Evolutionary conservation across 1,140 invertebrate genomes (phyloP), one percentile per base, ranked within the genome.

Genomic region (Lepidotrigona ventralis): DNA sequence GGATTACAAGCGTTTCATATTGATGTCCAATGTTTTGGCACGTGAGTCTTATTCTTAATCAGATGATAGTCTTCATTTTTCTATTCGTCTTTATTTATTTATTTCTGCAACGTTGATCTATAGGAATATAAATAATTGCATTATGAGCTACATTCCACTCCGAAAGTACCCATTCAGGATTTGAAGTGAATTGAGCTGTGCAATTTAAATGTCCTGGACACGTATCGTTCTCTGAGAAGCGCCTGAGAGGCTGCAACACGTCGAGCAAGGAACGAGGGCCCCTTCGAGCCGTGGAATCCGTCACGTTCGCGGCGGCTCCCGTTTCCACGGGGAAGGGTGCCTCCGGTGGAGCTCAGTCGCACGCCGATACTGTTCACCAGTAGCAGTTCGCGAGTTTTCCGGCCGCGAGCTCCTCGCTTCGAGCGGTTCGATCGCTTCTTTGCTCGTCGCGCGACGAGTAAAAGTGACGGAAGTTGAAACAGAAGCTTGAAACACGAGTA

Each of bases 241-340:
- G 73, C 85, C 84, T 84, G 85, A 15, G 53, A 66, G 84, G 33
- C 64, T 33, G 84, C 86, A 85, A 85, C 83, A 19, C 53, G 63
- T 33, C 33, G 3, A 58, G 17, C 86, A 64, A 71, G 70, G 58
- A 81, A 33, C 68, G 53, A 73, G 84, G 71, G 83, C 86, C 85
- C 88, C 84, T 84, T 84, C 84, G 76, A 85, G 85, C 74, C 54
- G 72, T 79, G 88, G 90, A 90, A 90, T 92, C 88, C 89, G 81
- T 91, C 90, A 91, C 91, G 90, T 93, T 86, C 77, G 64, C 72
- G 70, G 77, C 69, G 60, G 77, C 58, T 87, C 71, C 85, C 90
- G 87, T 90, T 90, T 90, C 79, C 76, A 83, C 26, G 82, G 74
- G 69, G 84, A 84, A 91, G 84, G 88, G 85, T 91, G 82, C 79